Evolutionary conservation across 2,888 invertebrate genomes (phyloP).

Genomic region (Yponomeuta cagnagella): DNA sequence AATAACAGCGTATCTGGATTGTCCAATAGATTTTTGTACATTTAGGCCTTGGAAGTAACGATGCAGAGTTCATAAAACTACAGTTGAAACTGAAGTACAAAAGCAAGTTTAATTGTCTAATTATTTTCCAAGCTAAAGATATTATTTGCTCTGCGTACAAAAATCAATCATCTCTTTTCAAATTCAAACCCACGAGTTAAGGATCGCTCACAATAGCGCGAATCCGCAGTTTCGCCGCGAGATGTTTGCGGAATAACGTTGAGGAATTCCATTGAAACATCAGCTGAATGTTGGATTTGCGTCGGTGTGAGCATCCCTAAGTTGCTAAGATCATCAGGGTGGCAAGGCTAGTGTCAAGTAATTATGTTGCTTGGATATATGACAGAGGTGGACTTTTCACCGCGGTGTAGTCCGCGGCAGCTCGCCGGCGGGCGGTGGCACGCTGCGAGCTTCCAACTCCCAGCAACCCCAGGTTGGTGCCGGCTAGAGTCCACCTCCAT

Average conservation of each 20-base stretch:
- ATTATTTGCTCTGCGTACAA: conserved; percentile 39
- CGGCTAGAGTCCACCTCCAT: conserved; percentile 29
- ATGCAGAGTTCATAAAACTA: conserved; percentile 48
- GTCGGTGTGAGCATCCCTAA: background rate
- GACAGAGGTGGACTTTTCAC: conserved; percentile 88
- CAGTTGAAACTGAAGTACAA: conserved; percentile 39
- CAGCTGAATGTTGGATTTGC: background rate
- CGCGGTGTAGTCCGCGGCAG: conserved; percentile 85
- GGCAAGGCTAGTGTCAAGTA: background rate
- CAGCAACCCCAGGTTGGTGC: conserved; percentile 74
- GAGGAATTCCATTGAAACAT: background rate
- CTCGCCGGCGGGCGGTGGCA: conserved; percentile 70
- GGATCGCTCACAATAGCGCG: background rate
- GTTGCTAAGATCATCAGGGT: background rate
- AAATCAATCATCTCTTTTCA: conserved; percentile 16
- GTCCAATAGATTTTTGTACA: conserved; percentile 48
- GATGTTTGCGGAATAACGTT: background rate
- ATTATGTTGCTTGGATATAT: conserved; percentile 31
- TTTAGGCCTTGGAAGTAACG: conserved; percentile 8
- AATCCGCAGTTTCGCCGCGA: background rate
- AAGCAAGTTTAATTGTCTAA: conserved; percentile 4
- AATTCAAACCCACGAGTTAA: background rate
- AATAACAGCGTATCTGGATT: conserved; percentile 63
- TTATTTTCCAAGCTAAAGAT: conserved; percentile 1
- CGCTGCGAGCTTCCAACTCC: conserved; percentile 61